phyloP scores from a whole-genome alignment of 1,140 invertebrate species.

The Spodoptera frugiperda region DNA sequence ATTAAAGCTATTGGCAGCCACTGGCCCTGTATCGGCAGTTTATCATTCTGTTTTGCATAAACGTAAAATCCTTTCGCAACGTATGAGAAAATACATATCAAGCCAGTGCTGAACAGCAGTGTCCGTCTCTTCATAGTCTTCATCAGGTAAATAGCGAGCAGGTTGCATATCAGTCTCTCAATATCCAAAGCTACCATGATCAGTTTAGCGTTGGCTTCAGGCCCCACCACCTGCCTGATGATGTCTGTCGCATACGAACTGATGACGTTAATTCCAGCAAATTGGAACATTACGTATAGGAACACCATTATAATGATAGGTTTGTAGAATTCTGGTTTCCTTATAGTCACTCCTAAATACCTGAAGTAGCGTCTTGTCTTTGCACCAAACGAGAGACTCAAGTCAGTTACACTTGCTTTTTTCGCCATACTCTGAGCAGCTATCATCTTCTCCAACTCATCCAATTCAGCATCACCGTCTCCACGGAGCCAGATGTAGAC shows the following conservation, averaged over 20 bases:
- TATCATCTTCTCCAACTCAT: slow-evolving; percentile 77
- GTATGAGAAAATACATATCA: slow-evolving; percentile 73
- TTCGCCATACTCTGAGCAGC: slow-evolving; percentile 66
- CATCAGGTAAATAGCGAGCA: slow-evolving; percentile 79
- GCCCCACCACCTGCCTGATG: slow-evolving; percentile 71
- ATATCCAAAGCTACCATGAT: slow-evolving; percentile 78
- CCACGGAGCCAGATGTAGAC: slow-evolving; percentile 77
- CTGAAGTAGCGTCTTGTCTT: slow-evolving; percentile 62
- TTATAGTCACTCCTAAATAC: slow-evolving; percentile 64
- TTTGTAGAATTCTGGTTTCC: slow-evolving; percentile 81
- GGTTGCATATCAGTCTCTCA: slow-evolving; percentile 74
- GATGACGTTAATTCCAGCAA: slow-evolving; percentile 80
- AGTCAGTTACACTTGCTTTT: slow-evolving; percentile 67
- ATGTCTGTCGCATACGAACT: slow-evolving; percentile 80
- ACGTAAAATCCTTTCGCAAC: slow-evolving; percentile 72
- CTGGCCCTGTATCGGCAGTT: slow-evolving; percentile 64
- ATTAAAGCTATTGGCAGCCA: slow-evolving; percentile 75
- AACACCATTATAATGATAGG: slow-evolving; percentile 80
- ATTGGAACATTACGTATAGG: slow-evolving; percentile 78
- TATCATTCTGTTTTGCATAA: slow-evolving; percentile 64
- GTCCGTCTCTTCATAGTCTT: slow-evolving; percentile 74
- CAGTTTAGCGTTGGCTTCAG: slow-evolving; percentile 71
- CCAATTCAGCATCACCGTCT: slow-evolving; percentile 59
- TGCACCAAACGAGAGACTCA: slow-evolving; percentile 54
- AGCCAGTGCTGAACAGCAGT: slow-evolving; percentile 70